Evolutionary conservation across 2,113 vertebrate genomes (phyloP), one percentile per base, ranked within the genome.

Genomic region (Sclerurus mexicanus): DNA sequence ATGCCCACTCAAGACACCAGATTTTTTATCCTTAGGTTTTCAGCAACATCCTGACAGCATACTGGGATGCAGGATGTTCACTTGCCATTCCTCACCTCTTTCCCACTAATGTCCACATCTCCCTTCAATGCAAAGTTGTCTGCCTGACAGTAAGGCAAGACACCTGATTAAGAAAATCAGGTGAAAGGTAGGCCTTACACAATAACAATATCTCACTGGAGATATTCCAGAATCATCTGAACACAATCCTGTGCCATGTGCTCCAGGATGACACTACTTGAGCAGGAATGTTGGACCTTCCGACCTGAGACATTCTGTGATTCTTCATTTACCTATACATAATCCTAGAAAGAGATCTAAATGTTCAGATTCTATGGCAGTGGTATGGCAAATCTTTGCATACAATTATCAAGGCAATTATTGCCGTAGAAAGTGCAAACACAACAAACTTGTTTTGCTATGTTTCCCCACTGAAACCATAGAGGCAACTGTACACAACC

Each of bases 171-270:
- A 50, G 25, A 47, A 12, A 63, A 3, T 33, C 7, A 35, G 46
- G 3, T 24, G 15, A 67, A 87, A 78, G 4, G 2, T 4, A 42
- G 3, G 33, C 3, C 9, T 82, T 79, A 24, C 3, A 31, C 4
- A 1, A 20, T 6, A 22, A 7, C 11, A 47, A 0, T 40, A 44
- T 28, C 25, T 35, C 40, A 15, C 17, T 27, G 79, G 30, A 89
- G n/a, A 47, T 49, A 33, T 55, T 31, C 9, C 17, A 47, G 24
- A 68, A 19, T 33, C 21, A 15, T 31, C 30, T 27, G 63, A 21
- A 35, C 2, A 5, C 11, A 27, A 11, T 4, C 17, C 24, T 62
- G 24, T 20, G 15, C 11, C 18, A 7, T 1, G 6, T 6, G 3
- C 6, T 62, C 24, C 47, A 47, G 11, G 7, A 22, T 47, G 40